phyloP scores from a whole-genome alignment of 2,797 vertebrate species.

The Halcyon badia region DNA sequence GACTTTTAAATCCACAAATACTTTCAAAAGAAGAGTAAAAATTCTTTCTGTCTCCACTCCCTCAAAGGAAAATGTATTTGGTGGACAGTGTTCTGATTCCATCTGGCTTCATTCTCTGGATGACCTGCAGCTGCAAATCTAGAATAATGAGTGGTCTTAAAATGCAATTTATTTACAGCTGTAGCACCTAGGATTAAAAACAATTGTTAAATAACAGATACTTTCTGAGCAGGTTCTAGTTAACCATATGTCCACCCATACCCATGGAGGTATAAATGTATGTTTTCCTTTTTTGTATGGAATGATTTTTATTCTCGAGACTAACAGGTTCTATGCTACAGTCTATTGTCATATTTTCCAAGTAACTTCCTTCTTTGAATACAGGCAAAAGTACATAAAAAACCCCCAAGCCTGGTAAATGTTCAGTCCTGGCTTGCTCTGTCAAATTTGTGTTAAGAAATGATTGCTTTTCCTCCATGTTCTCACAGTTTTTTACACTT shows the following conservation, averaged over 20 bases:
- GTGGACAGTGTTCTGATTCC: background rate
- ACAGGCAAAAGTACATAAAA: background rate
- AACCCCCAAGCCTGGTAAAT: background rate
- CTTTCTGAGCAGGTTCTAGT: background rate
- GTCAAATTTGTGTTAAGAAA: background rate
- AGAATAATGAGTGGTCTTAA: background rate
- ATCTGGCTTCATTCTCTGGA: background rate
- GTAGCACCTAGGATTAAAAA: background rate
- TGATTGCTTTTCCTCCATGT: background rate
- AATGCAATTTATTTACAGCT: background rate
- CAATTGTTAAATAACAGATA: background rate
- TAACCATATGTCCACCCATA: background rate
- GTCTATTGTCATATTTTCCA: background rate
- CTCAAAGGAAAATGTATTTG: background rate
- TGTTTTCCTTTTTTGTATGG: background rate
- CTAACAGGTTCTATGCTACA: background rate
- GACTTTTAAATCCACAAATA: background rate
- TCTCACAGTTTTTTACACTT: background rate
- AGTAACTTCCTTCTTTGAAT: background rate
- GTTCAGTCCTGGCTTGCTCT: background rate
- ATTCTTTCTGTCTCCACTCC: background rate
- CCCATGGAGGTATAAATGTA: background rate
- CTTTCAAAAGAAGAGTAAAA: background rate
- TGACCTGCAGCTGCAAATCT: background rate
- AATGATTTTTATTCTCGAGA: background rate